Evolutionary conservation across 2,113 vertebrate species (phyloP).

Genomic region (Pomatostomus ruficeps): DNA sequence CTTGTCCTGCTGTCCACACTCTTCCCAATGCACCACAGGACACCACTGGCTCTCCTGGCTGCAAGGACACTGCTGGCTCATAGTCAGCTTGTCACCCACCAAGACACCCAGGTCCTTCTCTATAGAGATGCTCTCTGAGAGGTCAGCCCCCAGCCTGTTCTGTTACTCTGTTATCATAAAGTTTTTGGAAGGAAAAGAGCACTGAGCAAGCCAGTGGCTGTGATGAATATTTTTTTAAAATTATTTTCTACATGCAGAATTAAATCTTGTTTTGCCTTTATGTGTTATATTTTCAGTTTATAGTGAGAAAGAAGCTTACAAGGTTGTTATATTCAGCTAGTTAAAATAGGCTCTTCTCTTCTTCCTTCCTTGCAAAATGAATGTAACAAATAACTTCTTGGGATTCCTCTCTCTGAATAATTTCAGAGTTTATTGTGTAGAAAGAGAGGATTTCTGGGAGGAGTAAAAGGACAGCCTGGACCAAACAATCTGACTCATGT

Average conservation of each 20-base stretch:
- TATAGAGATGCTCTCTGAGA: background rate
- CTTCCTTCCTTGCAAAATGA: background rate
- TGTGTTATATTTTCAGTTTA: background rate
- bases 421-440: background rate
- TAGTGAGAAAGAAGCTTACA: background rate
- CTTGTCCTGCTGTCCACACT: background rate
- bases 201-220: background rate
- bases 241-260: background rate
- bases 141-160: background rate
- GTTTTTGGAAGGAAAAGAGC: background rate
- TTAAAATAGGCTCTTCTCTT: background rate
- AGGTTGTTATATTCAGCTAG: background rate
- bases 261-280: background rate
- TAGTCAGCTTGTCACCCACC: background rate
- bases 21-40: background rate
- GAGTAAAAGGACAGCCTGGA: background rate
- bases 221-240: fast-evolving
- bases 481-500: background rate
- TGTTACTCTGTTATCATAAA: background rate
- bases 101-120: background rate
- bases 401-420: background rate
- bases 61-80: background rate
- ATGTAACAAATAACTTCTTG: background rate
- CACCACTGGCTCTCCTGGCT: background rate
- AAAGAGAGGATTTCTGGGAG: background rate